Conservation (phyloP, 2,113 vertebrate genomes). For the Tringa solitaria region DNA sequence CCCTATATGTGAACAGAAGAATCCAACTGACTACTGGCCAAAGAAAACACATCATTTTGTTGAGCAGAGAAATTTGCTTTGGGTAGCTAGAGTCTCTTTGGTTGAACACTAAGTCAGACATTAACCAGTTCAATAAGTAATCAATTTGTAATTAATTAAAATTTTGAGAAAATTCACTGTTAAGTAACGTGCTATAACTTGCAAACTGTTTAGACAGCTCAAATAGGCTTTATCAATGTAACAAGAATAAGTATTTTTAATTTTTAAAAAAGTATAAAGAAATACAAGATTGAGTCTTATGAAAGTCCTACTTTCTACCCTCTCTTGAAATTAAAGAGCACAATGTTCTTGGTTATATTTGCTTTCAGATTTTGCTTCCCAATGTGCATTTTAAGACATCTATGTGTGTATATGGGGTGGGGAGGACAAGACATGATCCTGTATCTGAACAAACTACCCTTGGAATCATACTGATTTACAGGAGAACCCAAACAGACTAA, state of each 20-base stretch:
- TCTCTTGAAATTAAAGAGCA: background rate
- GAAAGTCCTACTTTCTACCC: background rate
- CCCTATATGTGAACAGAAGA: background rate
- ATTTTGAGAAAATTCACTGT: background rate
- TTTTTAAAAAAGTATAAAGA: background rate
- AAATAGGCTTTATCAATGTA: rapidly evolving
- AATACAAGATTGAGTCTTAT: background rate
- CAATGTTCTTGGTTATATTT: background rate
- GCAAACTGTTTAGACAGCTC: background rate
- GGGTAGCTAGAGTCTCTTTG: background rate
- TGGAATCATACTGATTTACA: background rate
- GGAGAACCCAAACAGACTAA: background rate
- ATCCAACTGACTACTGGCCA: background rate
- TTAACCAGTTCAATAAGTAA: background rate
- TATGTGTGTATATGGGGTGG: rapidly evolving
- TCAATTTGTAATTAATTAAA: background rate
- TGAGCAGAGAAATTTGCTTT: background rate
- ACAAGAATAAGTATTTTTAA: background rate
- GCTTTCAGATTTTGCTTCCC: background rate
- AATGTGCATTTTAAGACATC: background rate
- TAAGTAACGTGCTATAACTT: background rate
- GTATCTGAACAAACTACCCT: background rate
- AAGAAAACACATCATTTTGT: background rate
- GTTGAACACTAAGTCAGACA: background rate
- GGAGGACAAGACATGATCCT: background rate